phyloP scores from a whole-genome alignment of 2,888 invertebrate genomes.

The Ligdia adustata region DNA sequence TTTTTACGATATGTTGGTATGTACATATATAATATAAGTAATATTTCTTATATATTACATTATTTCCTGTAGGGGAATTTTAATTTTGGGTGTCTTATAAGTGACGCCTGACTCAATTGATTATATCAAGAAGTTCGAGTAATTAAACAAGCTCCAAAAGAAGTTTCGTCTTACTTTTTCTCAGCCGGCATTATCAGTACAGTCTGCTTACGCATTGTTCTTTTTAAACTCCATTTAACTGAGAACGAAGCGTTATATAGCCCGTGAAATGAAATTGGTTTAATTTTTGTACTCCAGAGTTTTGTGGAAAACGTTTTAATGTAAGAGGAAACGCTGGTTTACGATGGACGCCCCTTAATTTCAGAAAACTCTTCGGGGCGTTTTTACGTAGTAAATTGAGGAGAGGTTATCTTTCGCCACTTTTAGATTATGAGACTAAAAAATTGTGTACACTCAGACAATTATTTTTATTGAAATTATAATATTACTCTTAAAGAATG shows the following conservation, averaged over 20 bases:
- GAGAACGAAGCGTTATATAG: not conserved
- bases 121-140: too few species aligned
- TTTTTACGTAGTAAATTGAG: slow-evolving; percentile 10
- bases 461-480: too few species aligned
- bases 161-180: slow-evolving; percentile 1
- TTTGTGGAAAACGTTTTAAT: slow-evolving; percentile 1
- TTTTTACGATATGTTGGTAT: too few species aligned
- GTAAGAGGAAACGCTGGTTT: slow-evolving; percentile 7
- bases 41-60: too few species aligned
- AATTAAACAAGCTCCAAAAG: not conserved
- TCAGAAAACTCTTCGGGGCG: slow-evolving; percentile 2
- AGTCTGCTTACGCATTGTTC: slow-evolving; percentile 1
- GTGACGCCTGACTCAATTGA: too few species aligned
- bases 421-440: not conserved
- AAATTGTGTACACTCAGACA: too few species aligned
- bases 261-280: not conserved
- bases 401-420: not conserved
- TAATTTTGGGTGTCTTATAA: too few species aligned
- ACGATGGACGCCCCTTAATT: slow-evolving; percentile 7
- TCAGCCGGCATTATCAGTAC: not conserved
- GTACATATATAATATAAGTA: too few species aligned
- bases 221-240: slow-evolving; percentile 3
- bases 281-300: slow-evolving; percentile 5
- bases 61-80: too few species aligned
- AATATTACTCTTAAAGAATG: too few species aligned